Evolutionary conservation across 2,113 vertebrate genomes (phyloP).

Genomic region (Todiramphus chloris): DNA sequence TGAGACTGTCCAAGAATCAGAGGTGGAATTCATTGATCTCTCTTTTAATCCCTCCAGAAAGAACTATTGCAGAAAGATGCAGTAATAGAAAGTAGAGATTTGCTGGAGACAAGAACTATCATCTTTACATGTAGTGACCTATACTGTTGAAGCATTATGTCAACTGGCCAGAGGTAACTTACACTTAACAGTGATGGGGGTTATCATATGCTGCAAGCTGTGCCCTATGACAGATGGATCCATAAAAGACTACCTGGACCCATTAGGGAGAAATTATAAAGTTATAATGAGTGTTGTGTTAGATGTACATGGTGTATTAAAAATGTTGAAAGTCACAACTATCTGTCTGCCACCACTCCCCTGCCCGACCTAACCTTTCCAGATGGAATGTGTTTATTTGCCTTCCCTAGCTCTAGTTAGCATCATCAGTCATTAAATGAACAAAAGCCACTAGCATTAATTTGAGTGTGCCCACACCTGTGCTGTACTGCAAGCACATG

Average conservation of each 20-base stretch:
- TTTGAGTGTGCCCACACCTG: neutral
- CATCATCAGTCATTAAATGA: neutral
- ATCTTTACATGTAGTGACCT: neutral
- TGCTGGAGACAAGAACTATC: neutral
- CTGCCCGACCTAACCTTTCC: neutral
- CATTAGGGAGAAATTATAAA: neutral
- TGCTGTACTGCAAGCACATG: too few relatives aligned
- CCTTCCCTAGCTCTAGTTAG: neutral
- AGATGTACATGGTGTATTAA: neutral
- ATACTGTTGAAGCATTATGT: neutral
- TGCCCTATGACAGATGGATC: neutral
- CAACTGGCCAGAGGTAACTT: neutral
- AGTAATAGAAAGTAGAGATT: neutral
- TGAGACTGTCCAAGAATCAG: neutral
- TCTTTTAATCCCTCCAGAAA: neutral
- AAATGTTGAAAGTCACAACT: neutral
- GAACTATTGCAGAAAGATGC: neutral
- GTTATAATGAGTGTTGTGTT: neutral
- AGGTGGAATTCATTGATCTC: neutral
- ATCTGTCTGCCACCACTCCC: too few relatives aligned
- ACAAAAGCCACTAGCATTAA: neutral
- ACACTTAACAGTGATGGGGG: neutral
- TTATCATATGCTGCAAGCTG: neutral
- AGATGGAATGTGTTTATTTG: neutral
- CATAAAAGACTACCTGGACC: neutral